These are phyloP conservation scores for Rattus rattus DNA, from an alignment of 2,113 vertebrate species.

Conservation along the genomic window DNA sequence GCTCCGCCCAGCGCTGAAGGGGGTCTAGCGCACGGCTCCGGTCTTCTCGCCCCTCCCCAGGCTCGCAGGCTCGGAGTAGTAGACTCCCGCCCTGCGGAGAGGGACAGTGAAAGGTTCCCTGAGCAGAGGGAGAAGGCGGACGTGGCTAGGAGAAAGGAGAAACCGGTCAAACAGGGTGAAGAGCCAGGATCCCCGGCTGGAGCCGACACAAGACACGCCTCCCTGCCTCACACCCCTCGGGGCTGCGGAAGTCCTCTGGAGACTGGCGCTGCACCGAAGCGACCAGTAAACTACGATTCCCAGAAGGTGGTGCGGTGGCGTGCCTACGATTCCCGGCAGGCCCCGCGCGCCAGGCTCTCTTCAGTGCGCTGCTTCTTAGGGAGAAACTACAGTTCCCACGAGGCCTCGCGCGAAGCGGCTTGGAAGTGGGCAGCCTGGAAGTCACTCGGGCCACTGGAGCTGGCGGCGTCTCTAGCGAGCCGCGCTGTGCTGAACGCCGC, in stretches of 20 bases:
- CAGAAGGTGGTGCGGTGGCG: conserved; percentile 42
- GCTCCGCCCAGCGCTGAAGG: not conserved
- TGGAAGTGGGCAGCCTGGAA: conserved; percentile 83
- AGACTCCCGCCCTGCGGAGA: not conserved
- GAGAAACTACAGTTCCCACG: conserved; percentile 79
- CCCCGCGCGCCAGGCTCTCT: conserved; percentile 24
- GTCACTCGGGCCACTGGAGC: conserved; percentile 81
- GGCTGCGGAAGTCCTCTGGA: conserved; percentile 74
- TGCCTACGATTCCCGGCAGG: conserved; percentile 72
- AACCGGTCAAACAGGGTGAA: not conserved
- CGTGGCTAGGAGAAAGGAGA: not conserved
- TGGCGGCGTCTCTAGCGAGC: conserved; percentile 72
- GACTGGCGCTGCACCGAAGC: not conserved
- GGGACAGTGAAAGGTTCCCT: not conserved
- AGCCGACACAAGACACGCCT: conserved; percentile 55
- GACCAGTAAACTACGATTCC: conserved; percentile 69
- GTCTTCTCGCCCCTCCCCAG: not conserved
- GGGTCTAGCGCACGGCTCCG: not conserved
- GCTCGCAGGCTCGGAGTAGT: conserved; percentile 15
- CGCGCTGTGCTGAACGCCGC: conserved; percentile 25
- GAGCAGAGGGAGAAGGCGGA: not conserved
- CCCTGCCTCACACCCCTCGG: conserved; percentile 66
- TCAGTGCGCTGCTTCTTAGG: not conserved
- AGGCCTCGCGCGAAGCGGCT: conserved; percentile 71
- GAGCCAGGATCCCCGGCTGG: not conserved